These are phyloP conservation scores for Alosa alosa DNA, from an alignment of 2,113 vertebrate genomes.

Conservation along the genomic window DNA sequence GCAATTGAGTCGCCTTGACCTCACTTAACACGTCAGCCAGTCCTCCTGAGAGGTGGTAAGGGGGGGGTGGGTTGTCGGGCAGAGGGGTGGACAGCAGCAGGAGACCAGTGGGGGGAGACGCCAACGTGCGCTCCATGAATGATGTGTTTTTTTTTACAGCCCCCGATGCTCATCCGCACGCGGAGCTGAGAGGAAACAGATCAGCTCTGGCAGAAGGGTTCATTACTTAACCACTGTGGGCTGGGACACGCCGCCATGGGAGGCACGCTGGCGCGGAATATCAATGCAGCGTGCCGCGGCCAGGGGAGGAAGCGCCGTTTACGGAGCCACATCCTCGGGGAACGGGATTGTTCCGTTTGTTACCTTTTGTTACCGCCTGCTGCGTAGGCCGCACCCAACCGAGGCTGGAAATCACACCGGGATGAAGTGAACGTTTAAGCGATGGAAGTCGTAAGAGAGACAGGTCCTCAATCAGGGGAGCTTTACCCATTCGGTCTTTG, in stretches of 20 bases:
- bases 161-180: constrained; percentile 23
- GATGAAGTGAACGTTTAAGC: not conserved
- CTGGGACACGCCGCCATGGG: constrained; percentile 30
- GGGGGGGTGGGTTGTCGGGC: not conserved
- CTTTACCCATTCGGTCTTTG: not conserved
- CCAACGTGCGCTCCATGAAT: constrained; percentile 28
- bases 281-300: constrained; percentile 41
- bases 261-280: constrained; percentile 48
- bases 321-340: constrained; percentile 39
- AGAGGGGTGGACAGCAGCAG: not conserved
- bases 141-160: constrained; percentile 22
- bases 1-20: constrained; percentile 24
- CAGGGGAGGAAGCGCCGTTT: constrained; percentile 44
- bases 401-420: not conserved
- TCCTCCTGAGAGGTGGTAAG: not conserved
- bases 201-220: constrained; percentile 40
- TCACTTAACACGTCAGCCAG: constrained; percentile 32
- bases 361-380: constrained; percentile 37
- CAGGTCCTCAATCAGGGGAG: not conserved
- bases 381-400: not conserved
- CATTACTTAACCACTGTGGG: constrained; percentile 44
- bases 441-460: not conserved
- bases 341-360: constrained; percentile 42
- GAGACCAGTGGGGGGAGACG: not conserved
- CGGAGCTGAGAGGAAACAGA: constrained; percentile 28